Base-by-base conservation (phyloP, 2,113 vertebrate genomes). In the Trichechus manatus region DNA sequence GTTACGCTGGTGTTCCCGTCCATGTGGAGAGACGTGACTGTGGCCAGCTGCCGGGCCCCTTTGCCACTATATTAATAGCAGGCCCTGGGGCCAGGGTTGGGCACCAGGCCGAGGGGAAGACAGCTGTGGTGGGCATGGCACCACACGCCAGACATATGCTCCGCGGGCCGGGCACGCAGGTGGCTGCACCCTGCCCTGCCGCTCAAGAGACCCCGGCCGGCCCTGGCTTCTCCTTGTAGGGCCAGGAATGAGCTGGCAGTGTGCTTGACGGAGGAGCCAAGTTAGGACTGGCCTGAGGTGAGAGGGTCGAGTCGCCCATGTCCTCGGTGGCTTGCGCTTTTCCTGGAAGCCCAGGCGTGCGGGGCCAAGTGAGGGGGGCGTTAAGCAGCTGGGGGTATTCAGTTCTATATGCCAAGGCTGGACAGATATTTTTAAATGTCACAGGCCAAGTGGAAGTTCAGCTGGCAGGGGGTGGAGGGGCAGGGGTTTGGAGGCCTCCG, bases 21-120 rank as follows among this genome's bases (percentile, higher is more conserved):
- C 5, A 6, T 53, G 87, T 85, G 95, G 94, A 94, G 91, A 91
- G 94, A 87, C 29, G 56, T 50, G 39, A 47, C 63, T 78, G 20
- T 0, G 0, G 85, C 59, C 97, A 96, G 89, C 93, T 96, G 94
- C 95, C 0, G 78, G 96, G 81, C 91, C 96, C 84, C 93, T 87
- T 56, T 33, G 95, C 22, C 14, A 31, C 93, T 93, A 5, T 97
- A 95, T 96, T 98, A 96, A 96, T 83, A 96, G 96, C 91, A 94
- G 66, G 77, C 61, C 85, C 9, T 81, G 95, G 87, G 97, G 93
- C 93, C 95, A 14, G 84, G 77, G 59, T 70, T 3, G 4, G 91
- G 33, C 85, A 78, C 93, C 94, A 68, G 83, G 50, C 78, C 29
- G 53, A 59, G 42, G 79, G 11, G 39, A 63, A 61, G 64, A 90